Conservation (phyloP, 2,113 vertebrate genomes). For the Polyodon spathula region DNA sequence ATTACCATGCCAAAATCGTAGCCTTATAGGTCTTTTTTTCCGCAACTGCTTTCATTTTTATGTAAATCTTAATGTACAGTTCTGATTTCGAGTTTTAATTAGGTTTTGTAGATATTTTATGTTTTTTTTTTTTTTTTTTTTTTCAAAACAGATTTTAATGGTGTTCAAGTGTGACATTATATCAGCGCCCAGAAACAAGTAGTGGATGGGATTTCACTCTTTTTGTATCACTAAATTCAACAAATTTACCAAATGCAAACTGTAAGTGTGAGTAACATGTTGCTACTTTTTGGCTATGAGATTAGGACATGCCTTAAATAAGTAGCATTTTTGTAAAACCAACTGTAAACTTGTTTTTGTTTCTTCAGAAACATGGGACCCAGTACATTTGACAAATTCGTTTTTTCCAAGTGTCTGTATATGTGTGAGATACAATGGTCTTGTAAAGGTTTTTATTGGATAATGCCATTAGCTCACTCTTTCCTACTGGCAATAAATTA, state of each 20-base stretch:
- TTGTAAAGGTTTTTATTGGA: conserved; percentile 98
- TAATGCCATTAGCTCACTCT: conserved; percentile 94
- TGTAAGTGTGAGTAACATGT: conserved; percentile 53
- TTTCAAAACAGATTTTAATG: conserved; percentile 53
- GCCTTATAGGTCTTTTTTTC: too few relatives aligned
- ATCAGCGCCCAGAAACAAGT: conserved; percentile 36
- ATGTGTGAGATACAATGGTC: conserved; percentile 89
- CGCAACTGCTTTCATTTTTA: conserved; percentile 49
- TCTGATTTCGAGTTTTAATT: conserved; percentile 88
- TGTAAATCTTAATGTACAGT: conserved; percentile 98
- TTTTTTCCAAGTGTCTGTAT: conserved; percentile 73
- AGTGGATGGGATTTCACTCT: conserved; percentile 24
- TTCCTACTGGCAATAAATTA: conserved; percentile 99
- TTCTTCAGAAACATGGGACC: conserved; percentile 84
- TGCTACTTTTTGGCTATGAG: conserved; percentile 42
- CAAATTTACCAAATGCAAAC: conserved; percentile 43
- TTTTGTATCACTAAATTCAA: conserved; percentile 40
- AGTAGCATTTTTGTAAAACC: conserved; percentile 65
- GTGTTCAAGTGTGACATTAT: conserved; percentile 63
- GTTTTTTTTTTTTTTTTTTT: conserved; percentile 53
- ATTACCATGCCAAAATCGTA: too few relatives aligned
- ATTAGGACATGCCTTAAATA: conserved; percentile 68
- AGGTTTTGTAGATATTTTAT: conserved; percentile 86
- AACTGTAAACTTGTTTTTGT: conserved; percentile 78
- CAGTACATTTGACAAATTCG: conserved; percentile 63